Base-by-base conservation (phyloP, 2,113 vertebrate genomes). In the Rattus norvegicus region DNA sequence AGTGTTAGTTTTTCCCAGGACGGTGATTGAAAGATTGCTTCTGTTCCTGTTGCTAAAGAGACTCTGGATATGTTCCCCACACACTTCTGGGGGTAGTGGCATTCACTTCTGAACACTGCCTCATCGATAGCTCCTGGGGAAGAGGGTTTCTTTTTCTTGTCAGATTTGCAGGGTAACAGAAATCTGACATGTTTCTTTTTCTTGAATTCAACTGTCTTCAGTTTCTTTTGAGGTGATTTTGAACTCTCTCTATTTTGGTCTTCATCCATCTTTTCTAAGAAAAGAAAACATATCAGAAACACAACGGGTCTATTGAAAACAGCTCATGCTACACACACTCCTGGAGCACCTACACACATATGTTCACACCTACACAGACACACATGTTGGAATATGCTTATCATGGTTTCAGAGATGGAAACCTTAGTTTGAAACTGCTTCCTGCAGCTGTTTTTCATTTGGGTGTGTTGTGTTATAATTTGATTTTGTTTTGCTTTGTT, bases 1-100 rank as follows among this genome's bases (percentile, higher is more conserved):
- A 83, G 81, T 83, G 8, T 88, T 56, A 94, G 28, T 24, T 91
- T 83, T 91, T 94, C 67, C 28, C 43, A 87, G 59, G 80, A 90
- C 24, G 63, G 69, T 79, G 70, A 90, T 67, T 36, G 77, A 73
- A 72, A 86, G n/a, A 20, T 28, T 73, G n/a, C 36, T 24, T 81
- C 79, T n/a, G 4, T 81, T 39, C 47, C 56, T 16, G 59, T 89
- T 47, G 26, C 43, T 2, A 0, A 56, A 43, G 79, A 90, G 47
- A 86, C 56, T 2, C 85, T 79, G 12, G 96, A 70, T 70, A 33
- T 70, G 67, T 6, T 70, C 67, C 67, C 67, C 67, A 16, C 33
- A 70, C 30, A 70, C 67, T 36, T 70, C 67, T 36, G 67, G 67
- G 4, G 33, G 67, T 4, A 14, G 13, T 14, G 12, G 67, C 67